phyloP scores from a whole-genome alignment of 2,113 vertebrate species.

The Nothobranchius kuhntae region DNA sequence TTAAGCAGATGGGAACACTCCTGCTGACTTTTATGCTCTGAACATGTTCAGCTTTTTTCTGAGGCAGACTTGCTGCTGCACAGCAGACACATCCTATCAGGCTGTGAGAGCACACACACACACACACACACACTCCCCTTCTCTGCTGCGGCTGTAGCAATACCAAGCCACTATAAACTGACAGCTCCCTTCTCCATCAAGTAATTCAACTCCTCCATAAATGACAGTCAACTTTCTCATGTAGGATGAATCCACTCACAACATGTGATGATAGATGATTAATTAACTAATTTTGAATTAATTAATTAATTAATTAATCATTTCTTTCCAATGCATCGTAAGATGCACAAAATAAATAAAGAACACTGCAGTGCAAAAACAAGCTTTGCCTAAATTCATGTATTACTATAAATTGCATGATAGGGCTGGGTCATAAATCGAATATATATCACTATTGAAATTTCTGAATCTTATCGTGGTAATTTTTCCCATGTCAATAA shows the following conservation, averaged over 20 bases:
- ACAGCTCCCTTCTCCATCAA: constrained; percentile 24
- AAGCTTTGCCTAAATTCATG: neutral
- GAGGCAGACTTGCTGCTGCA: constrained; percentile 19
- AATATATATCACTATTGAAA: too few species aligned
- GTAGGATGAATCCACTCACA: constrained; percentile 25
- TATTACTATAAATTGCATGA: neutral
- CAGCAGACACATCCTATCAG: constrained; percentile 25
- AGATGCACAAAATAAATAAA: too few species aligned
- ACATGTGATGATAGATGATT: constrained; percentile 1
- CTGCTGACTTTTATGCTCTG: constrained; percentile 19
- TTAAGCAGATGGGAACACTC: constrained; percentile 43
- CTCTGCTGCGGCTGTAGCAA: constrained; percentile 2
- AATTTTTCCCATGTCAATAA: too few species aligned
- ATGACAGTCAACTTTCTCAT: constrained; percentile 22
- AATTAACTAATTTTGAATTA: neutral
- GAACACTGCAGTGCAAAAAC: neutral
- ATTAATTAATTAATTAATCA: too few species aligned
- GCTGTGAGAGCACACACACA: constrained; percentile 5
- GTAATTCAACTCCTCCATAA: constrained; percentile 10
- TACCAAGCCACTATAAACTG: constrained; percentile 17
- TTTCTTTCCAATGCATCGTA: too few species aligned
- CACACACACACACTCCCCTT: neutral
- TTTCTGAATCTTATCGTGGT: too few species aligned
- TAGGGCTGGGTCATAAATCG: too few species aligned
- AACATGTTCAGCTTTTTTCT: constrained; percentile 31